Conservation (phyloP, 37 sponge, comb jelly and placozoan species). For the Chondrilla cf. caribensis region DNA sequence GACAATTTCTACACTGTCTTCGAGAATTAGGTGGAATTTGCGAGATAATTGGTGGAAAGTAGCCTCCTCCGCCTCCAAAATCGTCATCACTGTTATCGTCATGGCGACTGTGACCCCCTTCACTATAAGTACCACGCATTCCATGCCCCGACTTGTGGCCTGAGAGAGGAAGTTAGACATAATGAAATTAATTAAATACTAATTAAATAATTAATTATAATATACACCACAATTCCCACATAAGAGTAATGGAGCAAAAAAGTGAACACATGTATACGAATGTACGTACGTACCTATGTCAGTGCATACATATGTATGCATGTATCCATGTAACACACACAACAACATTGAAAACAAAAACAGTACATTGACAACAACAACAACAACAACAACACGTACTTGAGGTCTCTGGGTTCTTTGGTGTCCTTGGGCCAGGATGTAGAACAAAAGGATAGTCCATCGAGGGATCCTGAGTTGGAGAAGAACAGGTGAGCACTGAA, state of each 20-base stretch:
- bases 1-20: neutral
- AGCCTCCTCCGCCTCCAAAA: neutral
- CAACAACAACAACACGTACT: too few species aligned
- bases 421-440: too few species aligned
- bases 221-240: too few species aligned
- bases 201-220: too few species aligned
- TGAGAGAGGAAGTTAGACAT: conserved; percentile 35
- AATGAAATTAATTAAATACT: neutral
- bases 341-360: too few species aligned
- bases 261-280: neutral
- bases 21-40: neutral
- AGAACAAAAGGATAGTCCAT: too few species aligned
- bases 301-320: neutral
- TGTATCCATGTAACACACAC: neutral
- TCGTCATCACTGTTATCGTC: conserved; percentile 11
- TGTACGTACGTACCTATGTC: neutral
- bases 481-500: too few species aligned
- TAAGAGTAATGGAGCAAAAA: neutral
- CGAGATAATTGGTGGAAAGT: neutral
- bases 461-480: too few species aligned
- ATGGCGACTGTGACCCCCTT: conserved; percentile 8
- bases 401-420: too few species aligned
- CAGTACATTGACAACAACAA: too few species aligned
- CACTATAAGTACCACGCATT: conserved; percentile 1
- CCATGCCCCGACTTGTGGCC: conserved; percentile 4